Conservation (phyloP, 2,888 invertebrate genomes). For the Tetramorium bicarinatum region DNA sequence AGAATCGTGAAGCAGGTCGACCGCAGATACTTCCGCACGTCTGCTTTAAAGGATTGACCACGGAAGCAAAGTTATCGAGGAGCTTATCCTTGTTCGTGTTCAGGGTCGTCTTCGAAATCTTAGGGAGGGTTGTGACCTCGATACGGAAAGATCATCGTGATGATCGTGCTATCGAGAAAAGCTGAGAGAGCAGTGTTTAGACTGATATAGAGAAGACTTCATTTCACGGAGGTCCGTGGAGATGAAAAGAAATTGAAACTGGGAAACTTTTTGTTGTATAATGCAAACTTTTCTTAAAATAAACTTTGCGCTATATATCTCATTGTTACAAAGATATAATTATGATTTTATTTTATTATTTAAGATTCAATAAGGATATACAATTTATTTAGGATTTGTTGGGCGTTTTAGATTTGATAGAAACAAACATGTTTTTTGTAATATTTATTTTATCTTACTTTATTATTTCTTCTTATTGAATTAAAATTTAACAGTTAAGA, state of each 20-base stretch:
- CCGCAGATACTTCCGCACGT: conserved; percentile 62
- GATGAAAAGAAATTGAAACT: conserved; percentile 56
- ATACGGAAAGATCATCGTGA: conserved; percentile 40
- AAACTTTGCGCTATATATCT: background rate
- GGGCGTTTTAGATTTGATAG: background rate
- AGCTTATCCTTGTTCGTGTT: conserved; percentile 62
- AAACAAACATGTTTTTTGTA: background rate
- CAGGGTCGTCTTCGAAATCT: conserved; percentile 54
- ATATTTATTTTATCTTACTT: background rate
- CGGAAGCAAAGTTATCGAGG: conserved; percentile 49
- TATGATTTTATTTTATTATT: background rate
- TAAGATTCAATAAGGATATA: background rate
- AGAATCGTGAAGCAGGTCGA: conserved; percentile 20
- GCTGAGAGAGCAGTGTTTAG: conserved; percentile 41
- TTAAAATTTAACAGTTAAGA: background rate
- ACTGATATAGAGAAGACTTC: background rate
- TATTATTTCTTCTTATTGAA: background rate
- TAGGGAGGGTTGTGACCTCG: conserved; percentile 39
- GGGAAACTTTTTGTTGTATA: conserved; percentile 48
- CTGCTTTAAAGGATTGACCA: conserved; percentile 74
- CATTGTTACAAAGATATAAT: background rate
- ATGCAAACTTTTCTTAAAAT: background rate
- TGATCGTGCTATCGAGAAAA: conserved; percentile 22
- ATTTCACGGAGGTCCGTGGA: conserved; percentile 1
- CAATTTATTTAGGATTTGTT: background rate